Evolutionary conservation across 2,888 invertebrate genomes (phyloP), one percentile per base, ranked within the genome.

Genomic region (Chesias legatella): DNA sequence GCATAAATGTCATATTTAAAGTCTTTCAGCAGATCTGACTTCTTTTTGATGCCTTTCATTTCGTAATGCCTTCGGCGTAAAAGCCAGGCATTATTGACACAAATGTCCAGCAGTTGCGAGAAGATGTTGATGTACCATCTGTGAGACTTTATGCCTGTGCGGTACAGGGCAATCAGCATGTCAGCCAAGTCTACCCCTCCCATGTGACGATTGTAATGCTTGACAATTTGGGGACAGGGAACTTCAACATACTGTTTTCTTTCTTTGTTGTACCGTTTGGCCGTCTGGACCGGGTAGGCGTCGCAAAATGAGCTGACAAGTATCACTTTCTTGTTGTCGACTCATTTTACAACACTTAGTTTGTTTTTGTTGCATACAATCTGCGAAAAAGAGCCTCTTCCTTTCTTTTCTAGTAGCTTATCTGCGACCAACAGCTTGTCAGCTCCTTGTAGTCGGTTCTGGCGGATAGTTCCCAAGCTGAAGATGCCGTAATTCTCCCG

Each of bases 91-190:
- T 57, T 56, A 35, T 53, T 57, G 10, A 54, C 25, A 21, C 43
- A 48, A 6, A 56, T 52, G 31, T 56, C 50, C 27, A 54, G 24
- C 7, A 57, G 21, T 10, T 55, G 51, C 3, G 40, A 39, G 34
- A 56, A 10, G 10, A 26, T 58, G 21, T 38, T 44, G 35, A 58
- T 45, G 30, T 56, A 61, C 58, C 56, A 57, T 37, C 53, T 39
- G 37, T 52, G 53, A 32, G 54, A 50, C 48, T 51, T 60, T 28
- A 59, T 48, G 21, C 50, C 51, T 9, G 51, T 60, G 44, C 55
- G 53, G 32, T 59, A 56, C 36, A 62, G 44, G 28, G 56, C 53
- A 38, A 60, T 53, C 10, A 58, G 48, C 61, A 62, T 60, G 35
- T 58, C 54, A 17, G 56, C 57, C 26, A 33, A 25, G 33, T 33